Percentiles rank a stretch among this genome's conserved stretches.
Conservation (phyloP, 2,113 vertebrate genomes). For the Barnardius zonarius region DNA sequence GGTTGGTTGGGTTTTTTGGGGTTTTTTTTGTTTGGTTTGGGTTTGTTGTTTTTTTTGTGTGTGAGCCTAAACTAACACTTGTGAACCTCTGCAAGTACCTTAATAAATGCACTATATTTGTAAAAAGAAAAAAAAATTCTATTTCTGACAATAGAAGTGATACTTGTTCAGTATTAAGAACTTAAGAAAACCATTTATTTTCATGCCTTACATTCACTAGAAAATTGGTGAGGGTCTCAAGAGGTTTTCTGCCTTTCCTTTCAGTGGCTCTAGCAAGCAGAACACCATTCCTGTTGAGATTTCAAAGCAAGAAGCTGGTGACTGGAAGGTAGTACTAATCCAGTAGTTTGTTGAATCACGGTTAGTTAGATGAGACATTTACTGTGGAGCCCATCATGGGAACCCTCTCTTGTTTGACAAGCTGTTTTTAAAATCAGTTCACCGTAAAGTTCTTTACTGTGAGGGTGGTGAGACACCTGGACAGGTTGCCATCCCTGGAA, state of each 20-base stretch:
- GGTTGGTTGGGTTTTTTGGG: no score
- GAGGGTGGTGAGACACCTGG: not conserved
- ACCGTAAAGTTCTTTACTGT: not conserved
- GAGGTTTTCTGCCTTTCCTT: not conserved
- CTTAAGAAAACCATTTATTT: not conserved
- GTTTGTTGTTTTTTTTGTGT: not conserved
- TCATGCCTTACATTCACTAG: not conserved
- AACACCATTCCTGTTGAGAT: not conserved
- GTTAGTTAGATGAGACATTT: not conserved
- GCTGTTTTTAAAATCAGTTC: not conserved
- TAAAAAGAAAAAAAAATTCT: accelerated
- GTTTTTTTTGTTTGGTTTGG: not conserved
- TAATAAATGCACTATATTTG: not conserved
- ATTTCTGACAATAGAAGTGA: not conserved
- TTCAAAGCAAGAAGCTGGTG: not conserved
- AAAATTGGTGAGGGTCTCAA: not conserved
- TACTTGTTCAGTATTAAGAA: not conserved
- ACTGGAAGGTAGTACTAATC: not conserved
- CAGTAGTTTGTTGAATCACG: not conserved
- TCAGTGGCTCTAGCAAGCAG: not conserved
- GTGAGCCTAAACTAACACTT: not conserved
- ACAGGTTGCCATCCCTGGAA: not conserved
- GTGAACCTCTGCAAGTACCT: not conserved
- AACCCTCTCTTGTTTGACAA: not conserved
- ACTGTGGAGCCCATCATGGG: not conserved